These are phyloP conservation scores for Oscheius sp. DNA, from an alignment of 2,888 invertebrate genomes.

Conservation along the genomic window DNA sequence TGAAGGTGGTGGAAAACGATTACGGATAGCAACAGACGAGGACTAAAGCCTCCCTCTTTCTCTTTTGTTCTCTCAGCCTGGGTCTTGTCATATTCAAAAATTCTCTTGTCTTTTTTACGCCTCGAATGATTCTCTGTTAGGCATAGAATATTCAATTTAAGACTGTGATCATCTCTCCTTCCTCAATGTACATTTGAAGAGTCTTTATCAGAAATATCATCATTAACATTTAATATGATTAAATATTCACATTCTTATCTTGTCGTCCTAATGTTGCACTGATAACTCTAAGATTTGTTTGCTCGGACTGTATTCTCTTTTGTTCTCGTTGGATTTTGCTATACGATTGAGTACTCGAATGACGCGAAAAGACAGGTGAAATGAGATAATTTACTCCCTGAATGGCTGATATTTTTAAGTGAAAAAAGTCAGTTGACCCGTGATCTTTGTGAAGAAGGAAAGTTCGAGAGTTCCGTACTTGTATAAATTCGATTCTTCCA, in stretches of 20 bases:
- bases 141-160: neutral
- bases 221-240: too few species aligned
- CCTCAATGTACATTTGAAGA: conserved; percentile 3
- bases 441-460: neutral
- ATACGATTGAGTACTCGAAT: too few species aligned
- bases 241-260: too few species aligned
- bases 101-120: conserved; percentile 25
- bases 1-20: conserved; percentile 43
- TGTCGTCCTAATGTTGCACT: too few species aligned
- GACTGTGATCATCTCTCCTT: conserved; percentile 18
- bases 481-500: neutral
- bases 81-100: conserved; percentile 24
- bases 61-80: conserved; percentile 13
- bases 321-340: too few species aligned
- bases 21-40: conserved; percentile 54
- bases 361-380: too few species aligned
- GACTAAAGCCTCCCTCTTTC: conserved; percentile 25
- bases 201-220: too few species aligned
- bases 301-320: too few species aligned
- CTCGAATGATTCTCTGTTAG: conserved; percentile 12
- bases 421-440: neutral
- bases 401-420: too few species aligned
- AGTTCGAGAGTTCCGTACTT: neutral
- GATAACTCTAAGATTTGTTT: too few species aligned
- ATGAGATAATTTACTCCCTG: too few species aligned